Base-by-base conservation (phyloP, 2,888 invertebrate genomes). In the Phalangium opilio region DNA sequence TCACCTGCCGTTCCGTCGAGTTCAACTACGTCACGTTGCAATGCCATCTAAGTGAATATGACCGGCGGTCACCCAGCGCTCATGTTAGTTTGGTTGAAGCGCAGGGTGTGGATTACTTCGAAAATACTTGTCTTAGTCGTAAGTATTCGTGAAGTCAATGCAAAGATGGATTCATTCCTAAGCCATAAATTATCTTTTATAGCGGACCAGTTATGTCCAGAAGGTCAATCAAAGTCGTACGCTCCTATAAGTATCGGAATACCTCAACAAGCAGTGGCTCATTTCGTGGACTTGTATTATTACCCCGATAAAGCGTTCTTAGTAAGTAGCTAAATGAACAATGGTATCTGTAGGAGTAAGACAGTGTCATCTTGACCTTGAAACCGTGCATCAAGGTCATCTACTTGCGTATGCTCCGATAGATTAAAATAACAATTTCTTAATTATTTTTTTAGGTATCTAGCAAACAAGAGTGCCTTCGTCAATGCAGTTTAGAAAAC, bases 1-100 rank as follows among this genome's bases (percentile, higher is more conserved):
- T 90, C 67, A 79, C 81, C 12, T 91, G 90, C 63, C 80, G 90
- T 8, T 89, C 89, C 1, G 83, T 83, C 35, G 89, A 90, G 66
- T 91, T 90, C 68, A 89, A 90, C 67, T 90, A 90, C 69, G 83
- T 84, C 51, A 86, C 85, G 50, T 78, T 90, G 66, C 81, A 89
- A 61, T 91, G 90, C 62, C 83, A 87, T 54, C 74, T 91, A 36
- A 85, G 86, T 63, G 89, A 90, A 63, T 81, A 84, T 2, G 90
- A 91, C 66, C 72, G 90, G 14, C 75, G 90, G 52, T 83, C 87
- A 2, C 84, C 83, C 2, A 83, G 83, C 2, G 84, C 83, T 62
- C 83, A 81, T 62, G 81, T 86, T 38, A 85, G 86, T 61, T 78
- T 90, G 55, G 82, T 84, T 15, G 89, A 90, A 63, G 84, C 86